These are phyloP conservation scores for Drosophila mimica DNA, from an alignment of 2,888 invertebrate species.

Conservation along the genomic window DNA sequence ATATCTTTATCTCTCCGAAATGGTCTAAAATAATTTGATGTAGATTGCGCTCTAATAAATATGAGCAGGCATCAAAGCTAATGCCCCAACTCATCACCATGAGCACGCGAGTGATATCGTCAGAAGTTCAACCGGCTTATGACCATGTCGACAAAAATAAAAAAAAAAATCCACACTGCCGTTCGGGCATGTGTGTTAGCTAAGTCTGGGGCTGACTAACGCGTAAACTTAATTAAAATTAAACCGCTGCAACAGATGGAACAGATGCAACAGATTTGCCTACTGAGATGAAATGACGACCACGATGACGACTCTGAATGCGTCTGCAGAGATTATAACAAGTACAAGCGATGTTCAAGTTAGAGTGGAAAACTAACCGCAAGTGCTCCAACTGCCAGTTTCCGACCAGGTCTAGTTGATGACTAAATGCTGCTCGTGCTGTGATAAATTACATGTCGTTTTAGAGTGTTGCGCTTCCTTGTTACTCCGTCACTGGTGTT, in stretches of 20 bases:
- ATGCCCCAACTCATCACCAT: conserved; percentile 83
- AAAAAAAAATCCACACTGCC: conserved; percentile 16
- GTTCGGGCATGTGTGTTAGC: conserved; percentile 20
- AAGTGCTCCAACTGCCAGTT: conserved; percentile 18
- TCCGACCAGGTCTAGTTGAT: conserved; percentile 66
- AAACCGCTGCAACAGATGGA: conserved; percentile 72
- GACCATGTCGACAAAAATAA: conserved; percentile 15
- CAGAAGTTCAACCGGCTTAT: conserved; percentile 42
- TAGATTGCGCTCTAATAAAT: conserved; percentile 83
- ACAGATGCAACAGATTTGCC: conserved; percentile 73
- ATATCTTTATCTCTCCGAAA: conserved; percentile 8
- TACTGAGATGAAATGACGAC: conserved; percentile 63
- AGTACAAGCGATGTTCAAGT: conserved; percentile 44
- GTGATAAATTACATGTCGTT: conserved; percentile 83
- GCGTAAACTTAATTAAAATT: conserved; percentile 83
- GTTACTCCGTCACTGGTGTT: conserved; percentile 81
- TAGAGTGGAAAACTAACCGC: conserved; percentile 42
- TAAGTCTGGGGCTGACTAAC: conserved; percentile 41
- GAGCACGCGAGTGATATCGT: conserved; percentile 68
- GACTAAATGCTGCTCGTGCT: conserved; percentile 82
- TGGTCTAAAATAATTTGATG: conserved; percentile 62
- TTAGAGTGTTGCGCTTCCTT: conserved; percentile 83
- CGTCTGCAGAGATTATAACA: conserved; percentile 47
- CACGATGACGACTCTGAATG: conserved; percentile 39
- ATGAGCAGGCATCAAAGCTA: conserved; percentile 81